phyloP scores from a whole-genome alignment of 2,113 vertebrate genomes.

The Abramis brama region DNA sequence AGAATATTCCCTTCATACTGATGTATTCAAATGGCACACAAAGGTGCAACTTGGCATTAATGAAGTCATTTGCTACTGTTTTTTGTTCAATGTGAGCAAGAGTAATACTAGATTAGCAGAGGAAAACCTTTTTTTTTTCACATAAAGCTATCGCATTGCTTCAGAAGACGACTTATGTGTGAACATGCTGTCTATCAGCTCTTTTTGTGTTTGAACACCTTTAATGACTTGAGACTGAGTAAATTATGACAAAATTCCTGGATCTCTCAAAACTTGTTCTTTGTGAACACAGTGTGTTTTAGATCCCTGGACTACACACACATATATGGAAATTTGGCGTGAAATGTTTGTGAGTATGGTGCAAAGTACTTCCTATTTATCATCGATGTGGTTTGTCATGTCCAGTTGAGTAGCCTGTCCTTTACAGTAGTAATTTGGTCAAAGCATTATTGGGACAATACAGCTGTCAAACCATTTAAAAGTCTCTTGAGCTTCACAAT shows the following conservation, averaged over 20 bases:
- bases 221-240: not conserved
- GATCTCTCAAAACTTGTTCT: not conserved
- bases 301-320: not conserved
- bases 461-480: conserved; percentile 22
- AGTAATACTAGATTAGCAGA: not conserved
- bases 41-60: not conserved
- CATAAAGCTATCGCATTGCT: not conserved
- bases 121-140: not conserved
- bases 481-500: conserved; percentile 1
- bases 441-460: not conserved
- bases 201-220: not conserved
- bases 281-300: not conserved
- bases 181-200: not conserved
- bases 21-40: not conserved
- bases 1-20: not conserved
- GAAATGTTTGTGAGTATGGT: not conserved
- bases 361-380: not conserved
- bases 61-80: not conserved
- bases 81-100: not conserved
- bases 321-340: not conserved
- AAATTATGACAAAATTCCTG: not conserved
- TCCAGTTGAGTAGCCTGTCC: not conserved
- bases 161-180: not conserved
- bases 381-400: not conserved
- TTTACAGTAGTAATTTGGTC: conserved; percentile 1